phyloP scores from a whole-genome alignment of 23 tunicate species.

The Halocynthia roretzi region DNA sequence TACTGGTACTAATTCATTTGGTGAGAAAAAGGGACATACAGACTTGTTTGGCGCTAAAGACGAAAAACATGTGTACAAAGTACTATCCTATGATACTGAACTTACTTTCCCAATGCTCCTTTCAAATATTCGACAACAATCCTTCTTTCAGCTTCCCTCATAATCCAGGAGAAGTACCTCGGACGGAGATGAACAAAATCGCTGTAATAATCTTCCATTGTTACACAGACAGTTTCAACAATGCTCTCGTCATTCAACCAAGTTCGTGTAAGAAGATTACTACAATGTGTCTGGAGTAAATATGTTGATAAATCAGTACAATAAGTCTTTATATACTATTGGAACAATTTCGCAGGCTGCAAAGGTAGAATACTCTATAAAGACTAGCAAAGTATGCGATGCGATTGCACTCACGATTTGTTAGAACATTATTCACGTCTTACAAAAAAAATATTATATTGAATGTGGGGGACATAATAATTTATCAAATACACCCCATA shows the following conservation, averaged over 20 bases:
- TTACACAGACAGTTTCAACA: constrained; percentile 85
- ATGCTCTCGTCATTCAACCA: constrained; percentile 62
- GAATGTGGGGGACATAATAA: too few relatives aligned
- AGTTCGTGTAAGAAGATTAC: constrained; percentile 32
- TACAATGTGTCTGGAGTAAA: constrained; percentile 51
- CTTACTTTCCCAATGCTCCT: constrained; percentile 61
- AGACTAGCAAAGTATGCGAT: too few relatives aligned
- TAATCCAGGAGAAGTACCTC: constrained; percentile 60
- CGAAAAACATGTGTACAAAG: too few relatives aligned
- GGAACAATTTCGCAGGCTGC: too few relatives aligned
- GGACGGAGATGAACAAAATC: constrained; percentile 86
- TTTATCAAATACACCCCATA: too few relatives aligned
- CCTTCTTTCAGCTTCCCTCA: constrained; percentile 81
- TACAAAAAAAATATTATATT: too few relatives aligned
- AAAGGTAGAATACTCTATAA: too few relatives aligned
- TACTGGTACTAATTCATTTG: too few relatives aligned
- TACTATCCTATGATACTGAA: not conserved
- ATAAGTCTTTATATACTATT: not conserved
- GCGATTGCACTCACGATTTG: too few relatives aligned
- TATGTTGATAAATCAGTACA: not conserved
- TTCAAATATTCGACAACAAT: constrained; percentile 66
- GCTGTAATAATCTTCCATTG: constrained; percentile 83
- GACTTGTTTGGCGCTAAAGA: too few relatives aligned
- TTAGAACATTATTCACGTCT: too few relatives aligned
- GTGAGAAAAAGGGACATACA: too few relatives aligned